Conservation (phyloP, 2,888 invertebrate genomes). For the Orthonychiurus folsomi region DNA sequence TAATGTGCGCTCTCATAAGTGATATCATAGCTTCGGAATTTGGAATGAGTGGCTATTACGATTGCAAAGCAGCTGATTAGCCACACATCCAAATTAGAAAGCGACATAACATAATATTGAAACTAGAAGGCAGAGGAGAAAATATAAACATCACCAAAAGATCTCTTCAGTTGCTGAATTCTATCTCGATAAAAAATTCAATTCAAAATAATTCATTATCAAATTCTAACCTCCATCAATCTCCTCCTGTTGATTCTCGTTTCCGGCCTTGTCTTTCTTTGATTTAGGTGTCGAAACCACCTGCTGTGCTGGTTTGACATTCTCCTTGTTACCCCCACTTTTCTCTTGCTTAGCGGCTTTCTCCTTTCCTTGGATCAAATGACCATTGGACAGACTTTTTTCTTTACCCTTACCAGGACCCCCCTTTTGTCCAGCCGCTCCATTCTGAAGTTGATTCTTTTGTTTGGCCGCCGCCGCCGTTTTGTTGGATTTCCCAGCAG, state of each 20-base stretch:
- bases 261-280: slow-evolving; percentile 43
- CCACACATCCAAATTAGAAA: no score
- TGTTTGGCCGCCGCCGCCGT: not conserved
- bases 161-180: no score
- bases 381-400: slow-evolving; percentile 41
- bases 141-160: no score
- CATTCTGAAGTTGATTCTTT: not conserved
- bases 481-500: slow-evolving; percentile 15
- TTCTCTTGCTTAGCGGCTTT: slow-evolving; percentile 25
- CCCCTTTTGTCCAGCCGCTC: slow-evolving; percentile 16
- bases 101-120: no score
- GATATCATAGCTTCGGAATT: no score
- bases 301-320: slow-evolving; percentile 36
- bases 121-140: no score
- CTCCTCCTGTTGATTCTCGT: slow-evolving; percentile 42
- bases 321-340: slow-evolving; percentile 33
- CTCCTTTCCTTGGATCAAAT: slow-evolving; percentile 39
- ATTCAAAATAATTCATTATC: no score
- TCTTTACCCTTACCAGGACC: slow-evolving; percentile 16
- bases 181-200: no score
- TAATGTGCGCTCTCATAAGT: no score
- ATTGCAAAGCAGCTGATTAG: no score
- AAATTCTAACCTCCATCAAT: slow-evolving; percentile 27
- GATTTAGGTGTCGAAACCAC: slow-evolving; percentile 24
- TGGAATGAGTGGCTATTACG: no score